Base-by-base conservation (phyloP, 1,140 invertebrate genomes). In the Dryas iulia region DNA sequence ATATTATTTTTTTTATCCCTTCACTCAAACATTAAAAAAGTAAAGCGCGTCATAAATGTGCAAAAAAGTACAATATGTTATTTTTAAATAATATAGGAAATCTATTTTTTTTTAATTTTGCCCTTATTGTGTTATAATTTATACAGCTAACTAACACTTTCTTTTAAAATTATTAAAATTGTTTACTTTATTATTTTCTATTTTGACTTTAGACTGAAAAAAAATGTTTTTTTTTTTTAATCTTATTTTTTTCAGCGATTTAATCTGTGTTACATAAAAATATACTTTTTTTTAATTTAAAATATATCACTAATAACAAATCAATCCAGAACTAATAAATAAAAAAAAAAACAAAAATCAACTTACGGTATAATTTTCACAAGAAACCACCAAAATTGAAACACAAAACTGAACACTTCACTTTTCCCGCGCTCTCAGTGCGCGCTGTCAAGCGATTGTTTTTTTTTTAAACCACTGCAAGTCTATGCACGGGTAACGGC, bases 401-500 rank as follows among this genome's bases (percentile, higher is more conserved):
- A 59, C 28, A 33, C 12, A 11, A 11, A 31, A 59, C 11, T 23
- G 4, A 33, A 21, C 59, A 61, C 59, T 52, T 28, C 62, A 76
- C 71, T 69, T 66, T 74, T 71, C 72, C 67, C 71, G 72, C 53
- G 62, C 62, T 26, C 8, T 47, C 10, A 2, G 11, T 10, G 7
- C 52, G 33, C 33, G 59, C 39, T 25, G 23, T 25, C 53, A 18
- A 35, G 35, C 59, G 35, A 31, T 61, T 39, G 21, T 24, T 21
- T 24, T 47, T 61, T 60, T 47, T 61, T 61, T 26, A 5, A 47
- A 8, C 7, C 24, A 61, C 24, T 61, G 59, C 59, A 61, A 59
- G 59, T 61, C 59, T 61, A 61, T 61, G 59, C 59, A 61, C 59
- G 33, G 12, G 68, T 25, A 62, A 72, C 73, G 69, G 72, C 59